phyloP scores from a whole-genome alignment of 2,113 vertebrate genomes.

The Phasianus colchicus region DNA sequence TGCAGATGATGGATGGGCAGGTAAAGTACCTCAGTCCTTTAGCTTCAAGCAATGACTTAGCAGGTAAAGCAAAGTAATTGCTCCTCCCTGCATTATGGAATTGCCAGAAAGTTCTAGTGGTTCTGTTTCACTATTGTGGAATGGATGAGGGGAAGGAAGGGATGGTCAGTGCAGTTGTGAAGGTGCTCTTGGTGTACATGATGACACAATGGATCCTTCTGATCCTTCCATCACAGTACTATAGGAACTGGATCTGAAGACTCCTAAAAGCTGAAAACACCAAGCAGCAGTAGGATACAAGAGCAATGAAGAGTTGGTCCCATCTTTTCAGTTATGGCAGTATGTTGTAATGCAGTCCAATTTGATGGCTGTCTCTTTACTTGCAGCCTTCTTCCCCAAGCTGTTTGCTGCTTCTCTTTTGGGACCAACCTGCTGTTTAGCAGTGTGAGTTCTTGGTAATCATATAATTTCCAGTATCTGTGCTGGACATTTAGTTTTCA shows the following conservation, averaged over 20 bases:
- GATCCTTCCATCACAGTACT: conserved; percentile 58
- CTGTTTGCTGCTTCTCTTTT: background rate
- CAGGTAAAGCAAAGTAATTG: background rate
- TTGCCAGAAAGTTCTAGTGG: background rate
- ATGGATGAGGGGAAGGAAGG: background rate
- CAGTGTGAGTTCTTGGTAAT: background rate
- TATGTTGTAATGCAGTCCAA: background rate
- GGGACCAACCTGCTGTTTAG: background rate
- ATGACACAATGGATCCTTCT: conserved; percentile 72
- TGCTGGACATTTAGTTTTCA: background rate
- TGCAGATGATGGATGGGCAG: conserved; percentile 97
- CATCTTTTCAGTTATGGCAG: rapidly evolving
- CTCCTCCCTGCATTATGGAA: background rate
- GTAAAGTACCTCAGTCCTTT: conserved; percentile 66
- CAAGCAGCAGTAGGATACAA: background rate
- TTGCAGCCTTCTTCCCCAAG: background rate
- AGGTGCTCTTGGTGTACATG: conserved; percentile 55
- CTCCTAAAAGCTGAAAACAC: conserved; percentile 62
- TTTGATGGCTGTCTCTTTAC: background rate
- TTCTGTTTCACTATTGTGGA: background rate
- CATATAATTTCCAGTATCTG: rapidly evolving
- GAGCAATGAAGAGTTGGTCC: background rate
- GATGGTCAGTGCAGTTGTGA: too few species aligned
- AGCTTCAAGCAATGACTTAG: background rate
- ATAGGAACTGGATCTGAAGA: conserved; percentile 61